Evolutionary conservation across 1,140 invertebrate species (phyloP).

Genomic region (Hypothenemus hampei): DNA sequence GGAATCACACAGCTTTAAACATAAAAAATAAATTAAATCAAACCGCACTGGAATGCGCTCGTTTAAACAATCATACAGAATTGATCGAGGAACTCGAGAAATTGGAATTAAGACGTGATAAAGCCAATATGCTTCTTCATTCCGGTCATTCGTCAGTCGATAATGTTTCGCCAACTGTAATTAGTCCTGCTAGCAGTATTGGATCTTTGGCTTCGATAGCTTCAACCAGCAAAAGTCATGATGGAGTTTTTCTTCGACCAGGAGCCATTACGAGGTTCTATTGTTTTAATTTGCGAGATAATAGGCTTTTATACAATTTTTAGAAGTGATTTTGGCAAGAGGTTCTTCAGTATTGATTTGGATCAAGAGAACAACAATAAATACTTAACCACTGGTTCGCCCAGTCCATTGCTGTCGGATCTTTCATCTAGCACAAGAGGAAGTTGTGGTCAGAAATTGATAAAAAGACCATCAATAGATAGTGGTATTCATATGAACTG

Average conservation of each 20-base stretch:
- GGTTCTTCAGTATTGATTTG: conserved; percentile 45
- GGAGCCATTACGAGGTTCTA: conserved; percentile 51
- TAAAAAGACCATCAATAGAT: conserved; percentile 77
- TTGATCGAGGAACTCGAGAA: conserved; percentile 59
- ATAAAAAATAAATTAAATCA: conserved; percentile 63
- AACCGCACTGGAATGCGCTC: conserved; percentile 61
- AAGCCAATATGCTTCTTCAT: conserved; percentile 49
- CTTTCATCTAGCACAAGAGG: conserved; percentile 36
- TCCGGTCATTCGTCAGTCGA: conserved; percentile 36
- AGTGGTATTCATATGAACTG: conserved; percentile 76
- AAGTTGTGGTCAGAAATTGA: conserved; percentile 49
- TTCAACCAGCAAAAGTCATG: conserved; percentile 48
- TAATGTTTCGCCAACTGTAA: conserved; percentile 33
- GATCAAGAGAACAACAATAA: conserved; percentile 38
- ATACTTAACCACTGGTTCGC: conserved; percentile 36
- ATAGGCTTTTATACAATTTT: neutral
- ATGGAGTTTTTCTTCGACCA: conserved; percentile 60
- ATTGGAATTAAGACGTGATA: conserved; percentile 54
- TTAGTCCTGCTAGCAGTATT: conserved; percentile 45
- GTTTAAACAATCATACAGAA: conserved; percentile 50
- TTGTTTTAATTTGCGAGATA: neutral
- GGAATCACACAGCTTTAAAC: conserved; percentile 67
- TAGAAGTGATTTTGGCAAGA: conserved; percentile 49
- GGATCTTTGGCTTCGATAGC: conserved; percentile 44
- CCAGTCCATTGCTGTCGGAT: conserved; percentile 41